Evolutionary conservation across 2,888 invertebrate species (phyloP).

Genomic region (Archips xylosteana): DNA sequence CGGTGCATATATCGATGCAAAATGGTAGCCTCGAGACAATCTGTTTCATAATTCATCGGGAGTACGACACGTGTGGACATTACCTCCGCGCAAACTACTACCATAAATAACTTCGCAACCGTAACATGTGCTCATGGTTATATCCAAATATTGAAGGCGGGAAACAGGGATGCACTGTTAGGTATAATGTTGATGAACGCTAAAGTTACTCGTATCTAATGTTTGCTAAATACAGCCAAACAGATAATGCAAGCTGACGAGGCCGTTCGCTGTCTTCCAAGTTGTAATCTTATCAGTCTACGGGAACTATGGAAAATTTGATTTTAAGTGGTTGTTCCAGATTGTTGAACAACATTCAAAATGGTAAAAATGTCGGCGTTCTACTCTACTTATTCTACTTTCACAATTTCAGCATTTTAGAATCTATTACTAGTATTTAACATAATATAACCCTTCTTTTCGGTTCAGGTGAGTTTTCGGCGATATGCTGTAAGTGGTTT

Average conservation of each 20-base stretch:
- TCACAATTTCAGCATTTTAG: not conserved
- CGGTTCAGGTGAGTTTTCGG: no score
- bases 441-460: not conserved
- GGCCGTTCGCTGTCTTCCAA: not conserved
- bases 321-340: not conserved
- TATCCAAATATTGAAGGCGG: not conserved
- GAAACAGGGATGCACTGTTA: not conserved
- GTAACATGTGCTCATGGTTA: not conserved
- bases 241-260: constrained; percentile 1
- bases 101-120: constrained; percentile 1
- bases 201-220: not conserved
- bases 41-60: constrained; percentile 30
- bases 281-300: not conserved
- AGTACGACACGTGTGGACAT: constrained; percentile 16
- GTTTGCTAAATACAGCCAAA: constrained; percentile 1
- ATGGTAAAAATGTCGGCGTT: not conserved
- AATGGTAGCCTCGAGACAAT: constrained; percentile 18
- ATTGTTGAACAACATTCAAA: not conserved
- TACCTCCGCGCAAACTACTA: not conserved
- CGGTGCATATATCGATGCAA: constrained; percentile 19
- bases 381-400: no score
- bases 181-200: not conserved
- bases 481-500: no score
- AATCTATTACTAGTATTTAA: not conserved
- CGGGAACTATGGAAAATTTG: constrained; percentile 1